Base-by-base conservation (phyloP, 2,797 vertebrate genomes). In the Pelobates cultripes region DNA sequence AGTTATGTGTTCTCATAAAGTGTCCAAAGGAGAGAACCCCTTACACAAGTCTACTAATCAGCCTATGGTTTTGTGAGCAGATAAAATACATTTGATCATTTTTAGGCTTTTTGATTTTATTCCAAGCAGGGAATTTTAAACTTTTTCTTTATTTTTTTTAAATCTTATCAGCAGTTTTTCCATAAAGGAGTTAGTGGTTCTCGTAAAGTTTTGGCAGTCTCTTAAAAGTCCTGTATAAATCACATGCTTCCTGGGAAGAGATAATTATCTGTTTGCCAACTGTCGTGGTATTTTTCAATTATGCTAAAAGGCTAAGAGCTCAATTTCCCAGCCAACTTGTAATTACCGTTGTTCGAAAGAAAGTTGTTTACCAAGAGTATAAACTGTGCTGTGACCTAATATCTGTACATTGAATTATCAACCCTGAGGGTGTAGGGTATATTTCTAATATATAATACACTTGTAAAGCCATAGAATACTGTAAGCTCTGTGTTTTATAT, bases 231-330 rank as follows among this genome's bases (percentile, higher is more conserved):
- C n/a, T 76, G 43, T 51, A 10, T 76, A 76, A 40, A 66, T 44
- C 28, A 66, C 43, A 42, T 15, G 28, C 43, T 66, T 76, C 43
- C 74, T 66, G 74, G 17, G 44, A 66, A n/a, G 61, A 64, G 28
- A 51, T 75, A 43, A 75, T 74, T 74, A 74, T 28, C 7, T 10
- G 60, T 75, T 63, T 66, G 74, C 73, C 60, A 75, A 75, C 41
- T 64, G 40, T 17, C 74, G 44, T 40, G 45, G 60, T 41, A 51
- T 76, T 44, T 64, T 76, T 42, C 63, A 45, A 41, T 10, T 64
- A 15, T 70, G 68, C 45, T n/a, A 63, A 42, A 75, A 44, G 57
- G 43, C 73, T 61, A 7, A 75, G 55, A 12, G 43, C 40, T 60
- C 3, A 14, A 60, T 43, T 42, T 43, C 60, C 45, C 40, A 66